Base-by-base conservation (phyloP, 2,797 vertebrate species). In the Oreonectes daqikongensis region DNA sequence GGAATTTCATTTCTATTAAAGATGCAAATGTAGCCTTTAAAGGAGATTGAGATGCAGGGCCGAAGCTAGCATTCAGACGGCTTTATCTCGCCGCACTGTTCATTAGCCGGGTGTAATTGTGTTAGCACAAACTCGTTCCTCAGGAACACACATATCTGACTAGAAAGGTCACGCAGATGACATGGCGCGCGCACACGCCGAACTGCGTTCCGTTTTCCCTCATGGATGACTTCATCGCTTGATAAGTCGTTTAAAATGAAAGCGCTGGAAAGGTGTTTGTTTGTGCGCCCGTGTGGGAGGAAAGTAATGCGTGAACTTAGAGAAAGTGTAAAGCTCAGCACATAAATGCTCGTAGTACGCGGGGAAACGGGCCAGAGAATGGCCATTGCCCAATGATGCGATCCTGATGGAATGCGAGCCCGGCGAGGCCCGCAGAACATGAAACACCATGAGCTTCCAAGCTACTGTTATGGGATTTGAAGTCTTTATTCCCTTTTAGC, bases 11-110 rank as follows among this genome's bases (percentile, higher is more conserved):
- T 93, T 90, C 89, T 89, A 89, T 92, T 92, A 92, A 90, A 92
- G 86, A 93, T 93, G 92, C 91, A 92, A 92, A 93, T 93, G 91
- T 92, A 92, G 90, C 92, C 90, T 93, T 93, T 93, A 88, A 75
- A 82, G 66, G 80, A 87, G 88, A 92, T 92, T 90, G 90, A 92
- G 89, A 90, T 89, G 89, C 86, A 84, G 79, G 83, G 85, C 70
- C 80, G 79, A 85, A 81, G 78, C 20, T 22, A 42, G 42, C 66
- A 32, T 67, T 79, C 63, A 69, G 63, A 73, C 78, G 82, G 86
- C 78, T 80, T 81, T 78, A 88, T 90, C 89, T 84, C 84, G 79
- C 83, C 78, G 71, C 79, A 86, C 88, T 89, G 90, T 92, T 92
- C 90, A 92, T 93, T 92, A 93, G 92, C 87, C 79, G 72, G 83